Evolutionary conservation across 2,888 invertebrate genomes (phyloP), one percentile per base, ranked within the genome.

Genomic region (Podotricha telesiphe): DNA sequence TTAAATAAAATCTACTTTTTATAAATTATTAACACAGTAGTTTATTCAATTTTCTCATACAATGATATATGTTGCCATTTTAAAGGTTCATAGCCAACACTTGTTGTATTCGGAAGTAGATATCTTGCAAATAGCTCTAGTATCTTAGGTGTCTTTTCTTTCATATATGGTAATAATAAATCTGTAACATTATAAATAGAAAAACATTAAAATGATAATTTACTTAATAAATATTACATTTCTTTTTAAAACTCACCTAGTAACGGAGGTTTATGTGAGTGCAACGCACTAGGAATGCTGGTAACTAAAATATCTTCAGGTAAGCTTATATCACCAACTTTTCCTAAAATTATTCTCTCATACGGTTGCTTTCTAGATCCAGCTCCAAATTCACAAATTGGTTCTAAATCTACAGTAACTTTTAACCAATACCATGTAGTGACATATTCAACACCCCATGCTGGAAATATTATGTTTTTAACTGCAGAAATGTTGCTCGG

Each of bases 201-300:
- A 40, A 22, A 34, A 47, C 5, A 50, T 50, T 20, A 47, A 45
- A 6, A 55, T 55, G 61, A 45, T 45, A 53, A 53, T 13, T n/a
- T 5, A 22, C 22, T 34, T 28, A 28, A 6, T 28, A n/a, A 53
- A 6, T 48, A 19, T 37, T 37, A 37, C 10, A 37, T 47, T 7
- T n/a, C n/a, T n/a, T n/a, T n/a, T n/a, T n/a, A n/a, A n/a, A n/a
- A 47, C 17, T 91, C 93, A 95, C 96, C 95, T 76, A 94, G 80
- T 66, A 99, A 87, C 0, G 98, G 98, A 50, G 99, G 99, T 88
- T 99, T 99, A 84, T 98, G 98, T 0, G 99, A 99, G 88, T 99
- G 99, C 69, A 99, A 93, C 17, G 97, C 96, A 89, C 98, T 98
- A 0, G 99, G 99, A 22, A 98, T 93, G 85, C 98, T 98, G 19